Base-by-base conservation (phyloP, 2,797 vertebrate species). In the Cossypha polioptera region DNA sequence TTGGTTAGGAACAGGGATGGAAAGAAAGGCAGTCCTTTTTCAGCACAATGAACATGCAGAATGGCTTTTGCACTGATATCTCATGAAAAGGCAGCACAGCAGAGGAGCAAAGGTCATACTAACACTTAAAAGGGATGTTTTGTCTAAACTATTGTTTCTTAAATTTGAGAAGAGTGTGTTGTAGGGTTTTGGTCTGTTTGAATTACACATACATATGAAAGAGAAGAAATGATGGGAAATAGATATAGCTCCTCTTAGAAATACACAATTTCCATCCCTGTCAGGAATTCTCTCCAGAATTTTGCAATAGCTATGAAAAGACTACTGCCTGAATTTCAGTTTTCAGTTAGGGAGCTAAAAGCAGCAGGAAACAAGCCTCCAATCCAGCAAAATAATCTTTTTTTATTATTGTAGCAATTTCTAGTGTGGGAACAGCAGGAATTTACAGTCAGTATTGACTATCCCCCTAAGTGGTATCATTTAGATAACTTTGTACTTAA, bases 331-430 rank as follows among this genome's bases (percentile, higher is more conserved):
- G 50, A 4, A 11, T 86, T 85, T 92, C n/a, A 51, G 51, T 51
- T 57, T 85, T 92, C n/a, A 51, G 47, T 51, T 57, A 29, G 6
- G 12, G 59, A 87, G 38, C 31, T 54, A 48, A 93, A 94, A 92
- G 66, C 42, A 66, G 48, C 22, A 74, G 20, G 33, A 66, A 89
- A 43, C 11, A 50, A 58, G 47, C 33, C 21, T 54, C 35, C 53
- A 90, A 45, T 40, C 50, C 50, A 73, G 48, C 7, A 78, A 87
- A 89, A 19, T 5, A 4, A 28, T 72, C 2, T 43, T 57, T 90
- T 90, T 86, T 59, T 73, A 48, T 81, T 90, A 48, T 11, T 55
- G 21, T 42, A 54, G 61, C 3, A 15, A 74, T 16, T 86, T 65
- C 48, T 42, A 26, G 29, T 75, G 65, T 72, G 47, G 66, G 58